These are phyloP conservation scores for Xiphorhynchus erythropygius DNA, from an alignment of 2,797 vertebrate species.

Conservation along the genomic window DNA sequence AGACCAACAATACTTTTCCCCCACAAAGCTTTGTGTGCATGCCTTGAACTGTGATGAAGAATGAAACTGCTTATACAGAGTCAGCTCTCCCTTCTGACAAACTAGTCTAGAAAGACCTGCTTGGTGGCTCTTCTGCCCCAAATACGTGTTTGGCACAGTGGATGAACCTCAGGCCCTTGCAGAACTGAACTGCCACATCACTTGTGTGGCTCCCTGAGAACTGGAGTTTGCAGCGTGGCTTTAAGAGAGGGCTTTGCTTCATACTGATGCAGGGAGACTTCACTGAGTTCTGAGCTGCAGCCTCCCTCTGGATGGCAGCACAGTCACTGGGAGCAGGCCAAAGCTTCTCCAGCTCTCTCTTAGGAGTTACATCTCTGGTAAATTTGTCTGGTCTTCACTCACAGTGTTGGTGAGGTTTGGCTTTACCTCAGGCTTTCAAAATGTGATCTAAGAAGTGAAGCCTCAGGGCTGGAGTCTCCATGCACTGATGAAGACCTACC, in stretches of 20 bases:
- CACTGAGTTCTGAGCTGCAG: background rate
- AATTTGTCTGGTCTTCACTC: background rate
- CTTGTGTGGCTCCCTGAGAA: background rate
- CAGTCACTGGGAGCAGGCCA: background rate
- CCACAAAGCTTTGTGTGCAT: background rate
- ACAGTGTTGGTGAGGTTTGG: background rate
- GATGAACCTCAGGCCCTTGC: background rate
- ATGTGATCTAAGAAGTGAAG: background rate
- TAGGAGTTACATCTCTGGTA: background rate
- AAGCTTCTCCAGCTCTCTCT: background rate
- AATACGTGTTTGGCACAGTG: background rate
- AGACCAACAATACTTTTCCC: background rate
- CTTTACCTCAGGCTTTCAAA: background rate
- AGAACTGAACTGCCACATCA: background rate
- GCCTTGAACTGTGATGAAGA: background rate
- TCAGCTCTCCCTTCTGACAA: background rate
- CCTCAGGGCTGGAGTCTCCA: background rate
- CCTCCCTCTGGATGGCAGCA: slow-evolving; percentile 37
- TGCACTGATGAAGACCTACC: background rate
- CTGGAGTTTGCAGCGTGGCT: background rate
- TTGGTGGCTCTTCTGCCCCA: background rate
- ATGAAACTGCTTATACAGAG: background rate
- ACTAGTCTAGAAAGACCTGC: background rate
- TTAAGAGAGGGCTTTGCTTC: background rate
- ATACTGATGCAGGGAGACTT: background rate